Percentiles rank a stretch among this genome's conserved stretches.
These are phyloP conservation scores for Ylistrum balloti DNA, from an alignment of 1,140 invertebrate species.

Conservation along the genomic window DNA sequence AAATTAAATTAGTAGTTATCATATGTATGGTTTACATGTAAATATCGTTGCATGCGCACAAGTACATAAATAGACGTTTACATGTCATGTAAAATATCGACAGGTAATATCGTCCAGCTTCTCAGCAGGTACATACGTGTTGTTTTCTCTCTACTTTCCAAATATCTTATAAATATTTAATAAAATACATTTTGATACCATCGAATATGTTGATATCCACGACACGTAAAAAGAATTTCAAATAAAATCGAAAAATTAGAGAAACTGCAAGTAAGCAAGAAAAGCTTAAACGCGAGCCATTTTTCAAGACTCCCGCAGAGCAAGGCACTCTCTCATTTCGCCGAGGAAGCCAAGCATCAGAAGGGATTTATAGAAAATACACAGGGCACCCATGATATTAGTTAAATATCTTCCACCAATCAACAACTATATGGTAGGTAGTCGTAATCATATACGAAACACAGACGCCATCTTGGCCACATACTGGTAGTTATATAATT, in stretches of 20 bases:
- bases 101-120: too few relatives aligned
- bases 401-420: neutral
- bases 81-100: too few relatives aligned
- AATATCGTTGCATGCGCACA: too few relatives aligned
- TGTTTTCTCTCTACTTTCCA: too few relatives aligned
- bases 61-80: too few relatives aligned
- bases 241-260: neutral
- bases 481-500: slow-evolving; percentile 9
- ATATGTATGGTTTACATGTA: too few relatives aligned
- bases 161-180: too few relatives aligned
- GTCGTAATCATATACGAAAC: neutral
- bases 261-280: neutral
- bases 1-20: too few relatives aligned
- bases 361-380: neutral
- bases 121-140: too few relatives aligned
- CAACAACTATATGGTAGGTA: neutral
- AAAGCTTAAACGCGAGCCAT: neutral
- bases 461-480: neutral
- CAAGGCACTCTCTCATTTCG: neutral
- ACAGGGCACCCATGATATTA: neutral
- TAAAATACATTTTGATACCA: too few relatives aligned
- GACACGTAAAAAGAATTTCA: neutral
- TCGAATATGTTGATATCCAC: too few relatives aligned
- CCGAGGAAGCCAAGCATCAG: neutral
- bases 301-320: neutral